Percentiles rank a stretch among this genome's conserved stretches.
These are phyloP conservation scores for Ceyx margarethae DNA, from an alignment of 2,113 vertebrate species.

Conservation along the genomic window DNA sequence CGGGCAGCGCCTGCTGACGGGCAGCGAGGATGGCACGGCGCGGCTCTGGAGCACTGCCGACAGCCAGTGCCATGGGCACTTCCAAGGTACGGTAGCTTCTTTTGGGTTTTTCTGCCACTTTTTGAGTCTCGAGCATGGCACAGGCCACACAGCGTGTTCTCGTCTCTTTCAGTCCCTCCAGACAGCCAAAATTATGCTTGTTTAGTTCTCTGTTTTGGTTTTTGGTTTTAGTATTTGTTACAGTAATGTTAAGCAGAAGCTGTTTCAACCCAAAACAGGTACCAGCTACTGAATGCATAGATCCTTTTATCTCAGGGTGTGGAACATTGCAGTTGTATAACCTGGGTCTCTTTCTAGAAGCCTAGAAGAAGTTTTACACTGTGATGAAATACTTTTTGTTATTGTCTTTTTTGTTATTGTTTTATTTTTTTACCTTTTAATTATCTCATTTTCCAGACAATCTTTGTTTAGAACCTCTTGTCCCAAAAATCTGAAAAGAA, in stretches of 20 bases:
- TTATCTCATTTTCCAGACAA: not conserved
- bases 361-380: not conserved
- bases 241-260: not conserved
- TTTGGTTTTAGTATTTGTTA: not conserved
- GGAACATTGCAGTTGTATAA: not conserved
- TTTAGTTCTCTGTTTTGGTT: not conserved
- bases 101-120: no score
- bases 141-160: not conserved
- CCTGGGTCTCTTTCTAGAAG: not conserved
- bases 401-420: not conserved
- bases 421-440: not conserved
- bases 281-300: not conserved
- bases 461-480: not conserved
- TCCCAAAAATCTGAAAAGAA: not conserved
- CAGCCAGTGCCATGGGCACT: constrained; percentile 75
- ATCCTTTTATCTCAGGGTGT: not conserved
- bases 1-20: constrained; percentile 79
- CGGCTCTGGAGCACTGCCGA: constrained; percentile 80
- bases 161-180: not conserved
- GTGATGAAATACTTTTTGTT: not conserved
- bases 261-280: not conserved
- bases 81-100: constrained; percentile 69
- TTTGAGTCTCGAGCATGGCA: not conserved
- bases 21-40: constrained; percentile 81
- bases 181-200: not conserved